Conservation (phyloP, 1,140 invertebrate genomes). For the Brachionus koreanus region DNA sequence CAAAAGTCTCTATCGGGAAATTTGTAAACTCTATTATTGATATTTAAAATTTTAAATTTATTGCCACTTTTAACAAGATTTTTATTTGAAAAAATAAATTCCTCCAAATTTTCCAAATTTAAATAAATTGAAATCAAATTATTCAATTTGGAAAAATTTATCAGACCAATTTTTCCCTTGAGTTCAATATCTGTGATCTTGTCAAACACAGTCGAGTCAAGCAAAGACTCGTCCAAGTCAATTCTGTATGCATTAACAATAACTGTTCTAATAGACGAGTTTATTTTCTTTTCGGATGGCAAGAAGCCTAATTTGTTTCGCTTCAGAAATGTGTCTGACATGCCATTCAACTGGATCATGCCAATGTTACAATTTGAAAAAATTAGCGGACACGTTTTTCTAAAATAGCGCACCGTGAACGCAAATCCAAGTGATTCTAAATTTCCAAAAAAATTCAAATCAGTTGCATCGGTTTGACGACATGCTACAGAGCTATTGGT, state of each 20-base stretch:
- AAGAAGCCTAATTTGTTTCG: neutral
- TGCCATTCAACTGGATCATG: neutral
- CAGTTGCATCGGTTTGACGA: neutral
- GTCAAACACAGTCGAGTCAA: neutral
- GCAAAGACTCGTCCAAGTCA: neutral
- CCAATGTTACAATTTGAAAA: neutral
- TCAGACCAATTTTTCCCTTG: neutral
- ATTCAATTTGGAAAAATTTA: neutral
- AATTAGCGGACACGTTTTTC: neutral
- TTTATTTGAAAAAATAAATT: neutral
- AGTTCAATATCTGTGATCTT: neutral
- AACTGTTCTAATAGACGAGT: neutral
- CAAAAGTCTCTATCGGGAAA: neutral
- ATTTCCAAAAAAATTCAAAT: neutral
- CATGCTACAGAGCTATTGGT: neutral
- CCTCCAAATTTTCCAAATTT: neutral
- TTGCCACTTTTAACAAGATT: neutral
- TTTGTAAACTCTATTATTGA: neutral
- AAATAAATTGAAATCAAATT: neutral
- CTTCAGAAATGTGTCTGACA: neutral
- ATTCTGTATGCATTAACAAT: neutral
- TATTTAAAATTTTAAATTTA: neutral
- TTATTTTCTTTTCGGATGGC: neutral
- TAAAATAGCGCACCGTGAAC: neutral
- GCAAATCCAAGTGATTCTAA: neutral